phyloP scores from a whole-genome alignment of 37 sponge, comb jelly and placozoan genomes.

The Chondrosia reniformis region DNA sequence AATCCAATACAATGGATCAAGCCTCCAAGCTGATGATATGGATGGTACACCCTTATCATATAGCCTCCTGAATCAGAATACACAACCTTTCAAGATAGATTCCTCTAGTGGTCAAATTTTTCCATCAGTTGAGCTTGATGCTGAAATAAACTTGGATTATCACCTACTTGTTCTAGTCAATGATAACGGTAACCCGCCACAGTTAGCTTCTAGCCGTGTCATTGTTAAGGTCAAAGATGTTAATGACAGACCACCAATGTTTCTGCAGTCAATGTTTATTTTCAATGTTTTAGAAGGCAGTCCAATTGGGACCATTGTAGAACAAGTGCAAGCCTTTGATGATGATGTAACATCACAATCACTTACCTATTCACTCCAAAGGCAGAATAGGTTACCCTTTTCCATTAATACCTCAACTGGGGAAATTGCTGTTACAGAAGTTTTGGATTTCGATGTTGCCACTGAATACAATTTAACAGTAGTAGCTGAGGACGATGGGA shows the following conservation, averaged over 20 bases:
- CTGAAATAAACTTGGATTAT: not conserved
- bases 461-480: not conserved
- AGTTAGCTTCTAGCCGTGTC: not conserved
- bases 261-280: not conserved
- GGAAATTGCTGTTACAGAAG: not conserved
- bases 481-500: not conserved
- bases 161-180: not conserved
- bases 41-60: no score
- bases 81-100: not conserved
- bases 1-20: no score
- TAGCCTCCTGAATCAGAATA: not conserved
- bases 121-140: not conserved
- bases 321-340: not conserved
- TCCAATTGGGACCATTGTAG: not conserved
- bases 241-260: not conserved
- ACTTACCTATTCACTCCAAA: not conserved
- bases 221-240: not conserved
- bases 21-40: not conserved
- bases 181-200: not conserved
- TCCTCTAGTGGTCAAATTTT: not conserved
- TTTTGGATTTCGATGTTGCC: not conserved
- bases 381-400: not conserved
- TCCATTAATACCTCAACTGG: conserved; percentile 1
- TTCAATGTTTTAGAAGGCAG: not conserved
- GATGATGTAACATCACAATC: not conserved